phyloP scores from a whole-genome alignment of 2,113 vertebrate genomes.

The Polypterus bichir region DNA sequence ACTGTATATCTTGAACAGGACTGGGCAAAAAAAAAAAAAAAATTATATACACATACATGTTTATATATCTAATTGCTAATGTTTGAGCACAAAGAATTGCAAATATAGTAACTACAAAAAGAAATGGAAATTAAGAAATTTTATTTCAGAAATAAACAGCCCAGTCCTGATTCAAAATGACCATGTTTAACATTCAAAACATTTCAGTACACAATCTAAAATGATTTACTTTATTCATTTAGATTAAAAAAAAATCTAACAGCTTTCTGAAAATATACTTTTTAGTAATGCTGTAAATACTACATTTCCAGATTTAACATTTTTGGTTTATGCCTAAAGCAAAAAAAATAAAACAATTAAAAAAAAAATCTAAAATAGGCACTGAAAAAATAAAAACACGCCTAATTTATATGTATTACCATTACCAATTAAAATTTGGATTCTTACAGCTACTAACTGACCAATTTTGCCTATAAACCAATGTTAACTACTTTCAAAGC shows the following conservation, averaged over 20 bases:
- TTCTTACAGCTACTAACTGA: no score
- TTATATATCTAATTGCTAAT: not conserved
- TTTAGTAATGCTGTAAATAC: no score
- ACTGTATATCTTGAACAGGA: constrained; percentile 9
- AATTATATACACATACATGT: not conserved
- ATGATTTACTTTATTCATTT: not conserved
- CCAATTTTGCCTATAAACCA: no score
- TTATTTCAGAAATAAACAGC: not conserved
- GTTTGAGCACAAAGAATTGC: not conserved
- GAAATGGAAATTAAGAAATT: not conserved
- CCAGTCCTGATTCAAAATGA: constrained; percentile 11
- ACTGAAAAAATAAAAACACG: no score
- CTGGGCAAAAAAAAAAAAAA: constrained; percentile 5
- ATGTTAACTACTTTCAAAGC: not conserved
- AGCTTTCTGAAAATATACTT: not conserved
- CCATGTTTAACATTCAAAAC: not conserved
- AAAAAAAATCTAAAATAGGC: no score
- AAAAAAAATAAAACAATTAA: no score
- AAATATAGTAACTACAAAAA: not conserved
- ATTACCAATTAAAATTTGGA: no score
- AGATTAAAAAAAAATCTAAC: not conserved
- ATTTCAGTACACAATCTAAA: not conserved
- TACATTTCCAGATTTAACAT: no score
- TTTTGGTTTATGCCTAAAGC: no score
- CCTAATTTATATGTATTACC: no score